phyloP scores from a whole-genome alignment of 2,797 vertebrate species.

The Sebastes variabilis region DNA sequence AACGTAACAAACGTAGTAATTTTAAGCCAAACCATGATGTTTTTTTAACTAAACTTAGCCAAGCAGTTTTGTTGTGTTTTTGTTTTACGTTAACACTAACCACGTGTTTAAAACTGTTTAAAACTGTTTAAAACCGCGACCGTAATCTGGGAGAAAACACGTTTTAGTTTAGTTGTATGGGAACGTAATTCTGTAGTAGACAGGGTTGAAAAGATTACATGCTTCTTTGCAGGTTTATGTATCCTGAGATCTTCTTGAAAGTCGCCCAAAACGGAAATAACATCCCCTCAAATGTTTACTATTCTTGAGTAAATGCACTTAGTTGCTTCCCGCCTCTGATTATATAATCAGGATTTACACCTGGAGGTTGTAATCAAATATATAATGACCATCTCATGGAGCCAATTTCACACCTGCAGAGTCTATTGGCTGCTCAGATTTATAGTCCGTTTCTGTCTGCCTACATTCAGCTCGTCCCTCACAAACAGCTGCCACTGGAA shows the following conservation, averaged over 20 bases:
- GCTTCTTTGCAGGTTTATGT: background rate
- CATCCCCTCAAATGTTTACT: background rate
- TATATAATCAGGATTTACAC: background rate
- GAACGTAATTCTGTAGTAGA: no score
- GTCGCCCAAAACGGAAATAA: background rate
- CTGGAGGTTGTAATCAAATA: background rate
- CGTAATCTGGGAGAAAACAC: no score
- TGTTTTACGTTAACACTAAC: no score
- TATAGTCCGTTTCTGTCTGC: background rate
- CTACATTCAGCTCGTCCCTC: background rate
- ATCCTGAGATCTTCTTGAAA: background rate
- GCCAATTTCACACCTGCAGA: conserved; percentile 32
- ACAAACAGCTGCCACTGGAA: background rate
- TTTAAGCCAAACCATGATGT: no score
- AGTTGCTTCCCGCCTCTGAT: background rate
- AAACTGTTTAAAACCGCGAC: no score
- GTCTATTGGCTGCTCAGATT: conserved; percentile 15
- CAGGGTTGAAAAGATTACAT: background rate
- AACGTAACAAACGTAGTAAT: no score
- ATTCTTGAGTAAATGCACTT: background rate
- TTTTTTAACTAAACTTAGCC: no score
- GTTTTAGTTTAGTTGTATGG: no score
- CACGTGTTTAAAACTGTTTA: no score
- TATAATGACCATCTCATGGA: background rate
- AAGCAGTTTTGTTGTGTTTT: no score